Evolutionary conservation across 2,888 invertebrate genomes (phyloP), one percentile per base, ranked within the genome.

Genomic region (Perithous albicinctus): DNA sequence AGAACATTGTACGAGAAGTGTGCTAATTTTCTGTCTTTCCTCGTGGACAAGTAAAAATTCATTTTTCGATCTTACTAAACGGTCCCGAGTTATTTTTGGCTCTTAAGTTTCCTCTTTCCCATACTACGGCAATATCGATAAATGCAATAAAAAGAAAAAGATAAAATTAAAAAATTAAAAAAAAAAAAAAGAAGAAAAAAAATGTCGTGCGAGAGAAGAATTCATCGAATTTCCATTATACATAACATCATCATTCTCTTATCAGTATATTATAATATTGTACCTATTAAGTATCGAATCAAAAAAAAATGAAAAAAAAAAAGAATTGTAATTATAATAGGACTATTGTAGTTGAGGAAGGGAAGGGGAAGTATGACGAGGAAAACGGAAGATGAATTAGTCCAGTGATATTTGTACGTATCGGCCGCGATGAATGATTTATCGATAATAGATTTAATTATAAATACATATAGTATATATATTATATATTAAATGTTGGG

Each of bases 201-300:
- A 56, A 72, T 48, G 67, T 66, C 66, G 79, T 70, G 75, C 74
- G 61, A 82, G 61, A 82, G 72, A 82, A 82, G 76, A 56, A 77
- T 83, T 83, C 83, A 85, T 85, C 83, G 80, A 84, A 84, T 84
- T 82, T 83, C 82, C 85, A 85, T 85, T 84, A 85, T 85, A 85
- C 70, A 84, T 85, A 85, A 84, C 84, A 85, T 85, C 84, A 80
- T 83, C 84, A 84, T 84, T 85, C 81, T 86, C 83, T 81, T 78
- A 80, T 82, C 79, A 77, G 78, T 78, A 82, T 77, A 75, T 78
- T 76, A 59, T 59, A 59, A 78, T 82, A 80, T 80, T 78, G 78
- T 85, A 85, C 63, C 72, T 84, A 84, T 32, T 83, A 85, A 84
- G 78, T 84, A 80, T 83, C 78, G 85, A 86, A 86, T 86, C 85